Evolutionary conservation across 2,888 invertebrate genomes (phyloP).

Genomic region (Dicyrtomina minuta): DNA sequence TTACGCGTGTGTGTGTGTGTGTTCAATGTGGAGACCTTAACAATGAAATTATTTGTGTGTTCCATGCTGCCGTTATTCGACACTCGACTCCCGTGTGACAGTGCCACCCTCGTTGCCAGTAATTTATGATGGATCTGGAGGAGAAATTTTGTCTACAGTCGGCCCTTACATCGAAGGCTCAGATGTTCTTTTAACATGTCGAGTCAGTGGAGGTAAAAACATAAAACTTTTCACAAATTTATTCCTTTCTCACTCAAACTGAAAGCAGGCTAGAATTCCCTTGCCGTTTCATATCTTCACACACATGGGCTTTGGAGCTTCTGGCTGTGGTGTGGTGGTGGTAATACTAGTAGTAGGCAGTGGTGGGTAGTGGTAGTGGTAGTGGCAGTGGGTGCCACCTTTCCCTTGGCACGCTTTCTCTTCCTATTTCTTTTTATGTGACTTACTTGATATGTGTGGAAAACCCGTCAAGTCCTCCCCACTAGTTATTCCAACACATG

Average conservation of each 20-base stretch:
- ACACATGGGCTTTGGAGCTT: too few relatives aligned
- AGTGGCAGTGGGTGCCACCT: not conserved
- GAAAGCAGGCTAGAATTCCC: not conserved
- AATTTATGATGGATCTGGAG: conserved; percentile 80
- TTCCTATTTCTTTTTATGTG: conserved; percentile 6
- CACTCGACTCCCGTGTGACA: conserved; percentile 56
- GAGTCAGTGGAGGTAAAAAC: conserved; percentile 78
- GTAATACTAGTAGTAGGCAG: too few relatives aligned
- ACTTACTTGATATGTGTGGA: too few relatives aligned
- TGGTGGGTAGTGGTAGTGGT: too few relatives aligned
- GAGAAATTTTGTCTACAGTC: conserved; percentile 73
- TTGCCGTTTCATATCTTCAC: not conserved
- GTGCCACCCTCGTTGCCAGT: conserved; percentile 78
- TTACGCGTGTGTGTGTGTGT: too few relatives aligned
- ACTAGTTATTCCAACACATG: not conserved
- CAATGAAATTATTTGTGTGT: conserved; percentile 14
- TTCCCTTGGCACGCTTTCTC: conserved; percentile 9
- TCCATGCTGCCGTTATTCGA: conserved; percentile 1
- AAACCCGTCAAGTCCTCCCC: too few relatives aligned
- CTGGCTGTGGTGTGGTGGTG: too few relatives aligned
- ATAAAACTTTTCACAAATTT: conserved; percentile 25
- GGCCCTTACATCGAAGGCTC: conserved; percentile 86
- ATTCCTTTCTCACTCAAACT: conserved; percentile 2
- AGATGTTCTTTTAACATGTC: conserved; percentile 78
- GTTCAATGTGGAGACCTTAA: not conserved